A percentile compares a stretch with the other conserved stretches of the same genome.
Evolutionary conservation across 2,888 invertebrate species (phyloP).

Genomic region (Sarcophaga subvicina): DNA sequence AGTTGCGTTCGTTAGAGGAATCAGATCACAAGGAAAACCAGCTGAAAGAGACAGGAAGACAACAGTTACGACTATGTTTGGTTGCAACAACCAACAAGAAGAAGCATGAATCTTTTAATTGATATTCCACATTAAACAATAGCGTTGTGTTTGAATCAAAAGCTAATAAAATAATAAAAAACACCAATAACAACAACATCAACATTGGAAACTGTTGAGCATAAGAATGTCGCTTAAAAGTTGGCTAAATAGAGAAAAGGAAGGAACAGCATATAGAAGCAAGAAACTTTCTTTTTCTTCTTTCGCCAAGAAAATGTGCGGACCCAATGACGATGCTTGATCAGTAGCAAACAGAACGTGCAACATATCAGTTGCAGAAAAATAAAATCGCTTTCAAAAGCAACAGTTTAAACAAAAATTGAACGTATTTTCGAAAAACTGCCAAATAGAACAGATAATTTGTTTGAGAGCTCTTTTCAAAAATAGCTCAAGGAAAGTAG

Average conservation of each 20-base stretch:
- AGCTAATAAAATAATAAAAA: too few relatives aligned
- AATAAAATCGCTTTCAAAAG: slow-evolving; percentile 39
- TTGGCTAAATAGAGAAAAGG: background rate
- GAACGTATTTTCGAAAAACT: background rate
- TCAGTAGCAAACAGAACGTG: slow-evolving; percentile 60
- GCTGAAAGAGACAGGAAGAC: slow-evolving; percentile 43
- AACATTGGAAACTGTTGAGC: slow-evolving; percentile 12
- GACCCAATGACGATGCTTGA: slow-evolving; percentile 24
- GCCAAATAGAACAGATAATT: background rate
- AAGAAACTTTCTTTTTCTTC: slow-evolving; percentile 49
- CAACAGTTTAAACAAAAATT: background rate
- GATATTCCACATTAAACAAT: slow-evolving; percentile 29
- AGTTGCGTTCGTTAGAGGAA: background rate
- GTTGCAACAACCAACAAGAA: slow-evolving; percentile 13
- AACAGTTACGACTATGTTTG: slow-evolving; percentile 46
- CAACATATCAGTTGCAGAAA: slow-evolving; percentile 46
- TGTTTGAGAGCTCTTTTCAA: background rate
- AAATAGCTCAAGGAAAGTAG: background rate
- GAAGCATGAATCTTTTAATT: slow-evolving; percentile 18
- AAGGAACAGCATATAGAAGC: background rate
- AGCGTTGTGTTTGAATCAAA: background rate
- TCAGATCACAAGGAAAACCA: slow-evolving; percentile 61
- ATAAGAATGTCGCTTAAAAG: slow-evolving; percentile 30
- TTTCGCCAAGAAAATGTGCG: slow-evolving; percentile 40
- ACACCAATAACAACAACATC: background rate